Base-by-base conservation (phyloP, 2,113 vertebrate genomes). In the Oplegnathus fasciatus region DNA sequence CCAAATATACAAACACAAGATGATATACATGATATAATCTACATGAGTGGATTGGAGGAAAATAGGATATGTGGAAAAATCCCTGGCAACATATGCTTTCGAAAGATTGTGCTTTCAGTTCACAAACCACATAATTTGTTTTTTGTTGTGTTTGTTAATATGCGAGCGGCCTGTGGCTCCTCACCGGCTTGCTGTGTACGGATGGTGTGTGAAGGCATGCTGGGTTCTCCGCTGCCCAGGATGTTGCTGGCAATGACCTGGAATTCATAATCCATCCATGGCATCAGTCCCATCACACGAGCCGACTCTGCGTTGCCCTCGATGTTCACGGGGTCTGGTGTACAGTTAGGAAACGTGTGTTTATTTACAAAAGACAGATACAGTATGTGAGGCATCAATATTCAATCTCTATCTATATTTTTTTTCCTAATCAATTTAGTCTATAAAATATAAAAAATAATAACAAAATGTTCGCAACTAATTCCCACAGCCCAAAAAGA, bases 231-330 rank as follows among this genome's bases (percentile, higher is more conserved):
- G 0, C 96, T 96, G 73, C 98, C 98, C 87, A 99, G 93, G 72
- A 99, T 99, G 94, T 99, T 99, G 91, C 97, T 99, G 30, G 98
- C 98, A 0, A 97, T 75, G 78, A 99, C 97, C 57, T 97, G 97
- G 85, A 99, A 99, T 85, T 98, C 95, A 0, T 99, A 99, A 91
- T 99, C 98, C 96, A 97, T 98, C 98, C 98, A 99, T 2, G 98
- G 97, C 4, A 96, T 96, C 67, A 99, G 96, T 57, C 97, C 97
- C 30, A 96, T 93, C 79, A 99, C 97, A 77, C 94, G 96, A 34
- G 97, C 97, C 0, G 95, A 96, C 95, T 99, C 98, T 0, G 97
- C 96, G 0, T 99, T 99, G 70, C 98, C 98, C 88, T 99, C 98
- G 0, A 99, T 98, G 87, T 97, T 98, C 17, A 90, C 10, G 0